Percentiles rank a stretch among this genome's conserved stretches.
Evolutionary conservation across 2,113 vertebrate genomes (phyloP).

Genomic region (Cairina moschata): DNA sequence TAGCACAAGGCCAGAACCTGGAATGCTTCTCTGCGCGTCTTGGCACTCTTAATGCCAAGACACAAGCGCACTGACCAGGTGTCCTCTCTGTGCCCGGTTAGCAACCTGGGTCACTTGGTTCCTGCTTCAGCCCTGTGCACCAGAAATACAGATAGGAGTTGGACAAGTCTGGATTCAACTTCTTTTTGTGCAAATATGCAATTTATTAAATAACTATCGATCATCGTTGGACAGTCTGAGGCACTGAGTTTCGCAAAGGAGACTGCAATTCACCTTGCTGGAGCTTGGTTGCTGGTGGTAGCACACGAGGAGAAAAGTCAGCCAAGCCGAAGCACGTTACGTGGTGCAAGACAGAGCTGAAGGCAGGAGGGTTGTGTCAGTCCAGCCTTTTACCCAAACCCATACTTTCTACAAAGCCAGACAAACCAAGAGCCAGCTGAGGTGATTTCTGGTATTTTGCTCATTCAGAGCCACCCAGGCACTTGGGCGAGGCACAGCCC

Average conservation of each 20-base stretch:
- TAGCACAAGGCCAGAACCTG: not conserved
- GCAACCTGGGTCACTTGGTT: not conserved
- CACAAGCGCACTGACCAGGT: not conserved
- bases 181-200: not conserved
- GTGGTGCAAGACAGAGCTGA: fast-evolving
- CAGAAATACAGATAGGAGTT: not conserved
- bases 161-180: not conserved
- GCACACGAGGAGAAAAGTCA: fast-evolving
- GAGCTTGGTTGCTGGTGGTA: not conserved
- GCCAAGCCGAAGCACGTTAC: fast-evolving
- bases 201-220: fast-evolving
- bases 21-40: not conserved
- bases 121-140: not conserved
- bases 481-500: fast-evolving
- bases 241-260: not conserved
- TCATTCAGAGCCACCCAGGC: not conserved
- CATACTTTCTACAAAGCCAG: not conserved
- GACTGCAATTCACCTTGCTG: not conserved
- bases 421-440: not conserved
- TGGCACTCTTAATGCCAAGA: not conserved
- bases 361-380: fast-evolving
- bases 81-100: not conserved
- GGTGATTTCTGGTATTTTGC: fast-evolving
- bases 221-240: not conserved
- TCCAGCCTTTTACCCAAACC: not conserved